These are phyloP conservation scores for Sprattus sprattus DNA, from an alignment of 2,113 vertebrate species.

Conservation along the genomic window DNA sequence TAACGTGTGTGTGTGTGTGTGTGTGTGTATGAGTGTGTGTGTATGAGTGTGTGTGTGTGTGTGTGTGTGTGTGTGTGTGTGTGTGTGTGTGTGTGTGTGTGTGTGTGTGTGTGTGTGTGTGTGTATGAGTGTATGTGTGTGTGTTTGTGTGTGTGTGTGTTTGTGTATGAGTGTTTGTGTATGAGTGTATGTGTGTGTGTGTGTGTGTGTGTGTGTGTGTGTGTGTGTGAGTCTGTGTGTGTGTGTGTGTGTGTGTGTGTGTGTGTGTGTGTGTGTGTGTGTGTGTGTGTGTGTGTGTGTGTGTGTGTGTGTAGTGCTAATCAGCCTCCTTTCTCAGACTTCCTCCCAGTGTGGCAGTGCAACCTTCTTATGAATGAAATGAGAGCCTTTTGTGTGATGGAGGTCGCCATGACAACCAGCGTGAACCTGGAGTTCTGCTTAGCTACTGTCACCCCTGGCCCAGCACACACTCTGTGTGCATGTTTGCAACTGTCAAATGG, in stretches of 20 bases:
- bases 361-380: conserved; percentile 29
- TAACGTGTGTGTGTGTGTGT: not conserved
- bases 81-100: not conserved
- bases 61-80: not conserved
- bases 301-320: too few relatives aligned
- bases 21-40: not conserved
- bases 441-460: too few relatives aligned
- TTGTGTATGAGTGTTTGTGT: too few relatives aligned
- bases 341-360: too few relatives aligned
- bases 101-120: not conserved
- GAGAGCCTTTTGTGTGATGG: conserved; percentile 32
- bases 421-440: conserved; percentile 31
- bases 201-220: too few relatives aligned
- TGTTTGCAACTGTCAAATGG: not conserved
- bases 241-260: too few relatives aligned
- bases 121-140: not conserved
- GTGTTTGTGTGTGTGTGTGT: not conserved
- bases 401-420: conserved; percentile 53
- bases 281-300: too few relatives aligned
- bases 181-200: too few relatives aligned
- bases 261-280: too few relatives aligned
- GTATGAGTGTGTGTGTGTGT: not conserved
- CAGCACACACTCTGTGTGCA: not conserved
- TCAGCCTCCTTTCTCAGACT: too few relatives aligned
- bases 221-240: too few relatives aligned